Conservation (phyloP, 1,140 invertebrate genomes). For the Galendromus occidentalis region DNA sequence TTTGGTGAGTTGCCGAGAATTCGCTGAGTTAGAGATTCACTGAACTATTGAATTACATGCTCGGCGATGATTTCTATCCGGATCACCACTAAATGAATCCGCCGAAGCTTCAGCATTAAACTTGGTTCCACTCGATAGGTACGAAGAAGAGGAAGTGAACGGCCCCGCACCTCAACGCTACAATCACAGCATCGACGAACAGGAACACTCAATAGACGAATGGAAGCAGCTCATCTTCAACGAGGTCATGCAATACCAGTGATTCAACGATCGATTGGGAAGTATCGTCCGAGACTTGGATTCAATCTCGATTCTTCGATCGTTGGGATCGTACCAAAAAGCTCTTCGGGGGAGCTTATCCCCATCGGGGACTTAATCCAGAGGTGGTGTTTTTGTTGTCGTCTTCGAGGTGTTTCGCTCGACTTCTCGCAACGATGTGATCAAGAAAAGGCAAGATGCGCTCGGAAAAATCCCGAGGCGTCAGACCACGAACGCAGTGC, state of each 20-base stretch:
- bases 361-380: too few relatives aligned
- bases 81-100: not conserved
- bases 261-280: not conserved
- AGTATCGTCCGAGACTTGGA: not conserved
- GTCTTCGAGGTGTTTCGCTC: too few relatives aligned
- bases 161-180: conserved; percentile 32
- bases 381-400: too few relatives aligned
- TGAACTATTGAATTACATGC: not conserved
- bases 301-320: not conserved
- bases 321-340: too few relatives aligned
- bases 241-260: conserved; percentile 17
- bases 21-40: too few relatives aligned
- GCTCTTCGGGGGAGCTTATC: too few relatives aligned
- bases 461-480: not conserved
- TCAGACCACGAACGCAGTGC: not conserved
- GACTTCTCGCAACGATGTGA: too few relatives aligned
- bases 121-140: not conserved
- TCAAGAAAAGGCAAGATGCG: too few relatives aligned
- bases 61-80: not conserved
- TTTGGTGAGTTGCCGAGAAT: too few relatives aligned
- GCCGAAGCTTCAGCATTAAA: not conserved
- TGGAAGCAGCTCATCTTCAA: conserved; percentile 30
- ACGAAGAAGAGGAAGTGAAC: conserved; percentile 31
- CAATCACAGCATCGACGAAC: conserved; percentile 35
- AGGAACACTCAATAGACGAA: conserved; percentile 35